Evolutionary conservation across 2,888 invertebrate species (phyloP).

Genomic region (Leptogaster cylindrica): DNA sequence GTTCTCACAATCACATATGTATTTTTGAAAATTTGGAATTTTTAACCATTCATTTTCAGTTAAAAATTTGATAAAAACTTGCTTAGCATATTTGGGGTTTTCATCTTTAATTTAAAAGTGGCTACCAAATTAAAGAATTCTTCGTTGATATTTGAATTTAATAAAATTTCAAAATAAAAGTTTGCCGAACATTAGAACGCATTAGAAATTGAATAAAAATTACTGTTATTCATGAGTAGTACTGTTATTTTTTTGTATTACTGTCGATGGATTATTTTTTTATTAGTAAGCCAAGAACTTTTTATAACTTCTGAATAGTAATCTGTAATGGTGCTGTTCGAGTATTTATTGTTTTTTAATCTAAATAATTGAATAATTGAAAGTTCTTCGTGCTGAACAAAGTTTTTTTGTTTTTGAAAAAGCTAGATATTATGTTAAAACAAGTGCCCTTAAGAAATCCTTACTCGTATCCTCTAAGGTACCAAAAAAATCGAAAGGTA

Average conservation of each 20-base stretch:
- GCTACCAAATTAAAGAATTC: not conserved
- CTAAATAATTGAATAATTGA: no score
- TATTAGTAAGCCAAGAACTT: no score
- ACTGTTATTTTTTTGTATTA: no score
- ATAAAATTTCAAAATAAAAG: conserved; percentile 3
- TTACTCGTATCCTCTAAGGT: conserved; percentile 57
- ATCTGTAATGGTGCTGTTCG: no score
- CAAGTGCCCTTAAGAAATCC: not conserved
- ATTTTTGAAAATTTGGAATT: not conserved
- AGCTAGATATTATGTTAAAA: no score
- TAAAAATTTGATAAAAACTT: conserved; percentile 1
- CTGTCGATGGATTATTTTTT: no score
- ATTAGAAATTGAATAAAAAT: conserved; percentile 30
- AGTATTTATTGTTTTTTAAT: no score
- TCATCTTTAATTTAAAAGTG: conserved; percentile 25
- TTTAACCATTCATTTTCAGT: not conserved
- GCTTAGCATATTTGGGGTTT: not conserved
- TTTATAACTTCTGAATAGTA: no score
- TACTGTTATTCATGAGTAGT: conserved; percentile 26
- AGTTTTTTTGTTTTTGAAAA: no score
- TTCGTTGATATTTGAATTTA: conserved; percentile 1
- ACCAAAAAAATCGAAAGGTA: conserved; percentile 70
- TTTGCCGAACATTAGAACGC: conserved; percentile 20
- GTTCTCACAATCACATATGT: no score
- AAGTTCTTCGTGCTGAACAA: no score